These are phyloP conservation scores for Drosophila meridionalis DNA, from an alignment of 2,888 invertebrate species.

Conservation along the genomic window DNA sequence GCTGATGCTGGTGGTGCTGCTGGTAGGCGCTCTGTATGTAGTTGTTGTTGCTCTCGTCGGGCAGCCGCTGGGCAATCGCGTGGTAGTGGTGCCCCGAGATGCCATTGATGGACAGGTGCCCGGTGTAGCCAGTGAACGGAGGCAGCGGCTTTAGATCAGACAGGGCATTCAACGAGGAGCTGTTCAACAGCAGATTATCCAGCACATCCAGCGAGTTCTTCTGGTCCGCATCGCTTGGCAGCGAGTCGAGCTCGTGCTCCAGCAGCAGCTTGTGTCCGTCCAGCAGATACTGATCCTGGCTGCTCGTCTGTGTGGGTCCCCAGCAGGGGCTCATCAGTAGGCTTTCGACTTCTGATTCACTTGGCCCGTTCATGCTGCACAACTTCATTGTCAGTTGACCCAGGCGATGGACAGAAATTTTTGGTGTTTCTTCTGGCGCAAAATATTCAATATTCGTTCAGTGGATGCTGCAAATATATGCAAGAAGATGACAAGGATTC, in stretches of 20 bases:
- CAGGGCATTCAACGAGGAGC: constrained; percentile 87
- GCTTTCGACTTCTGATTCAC: constrained; percentile 88
- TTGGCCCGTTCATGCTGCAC: constrained; percentile 86
- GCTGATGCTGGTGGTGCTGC: constrained; percentile 55
- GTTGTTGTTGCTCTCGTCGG: constrained; percentile 91
- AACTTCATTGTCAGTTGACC: constrained; percentile 87
- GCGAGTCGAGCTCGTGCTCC: constrained; percentile 87
- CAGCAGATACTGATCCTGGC: constrained; percentile 86
- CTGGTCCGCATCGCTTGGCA: constrained; percentile 85
- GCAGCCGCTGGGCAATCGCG: constrained; percentile 91
- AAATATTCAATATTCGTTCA: constrained; percentile 10
- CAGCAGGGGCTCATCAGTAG: constrained; percentile 90
- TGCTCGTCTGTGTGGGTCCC: constrained; percentile 86
- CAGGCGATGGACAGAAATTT: constrained; percentile 55
- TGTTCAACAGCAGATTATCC: constrained; percentile 88
- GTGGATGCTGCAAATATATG: constrained; percentile 32
- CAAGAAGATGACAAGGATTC: not conserved
- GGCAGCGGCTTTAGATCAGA: constrained; percentile 94
- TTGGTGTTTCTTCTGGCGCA: constrained; percentile 11
- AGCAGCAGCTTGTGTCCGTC: constrained; percentile 87
- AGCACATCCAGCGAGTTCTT: constrained; percentile 88
- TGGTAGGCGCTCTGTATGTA: constrained; percentile 88
- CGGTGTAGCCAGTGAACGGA: constrained; percentile 94
- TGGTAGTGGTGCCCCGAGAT: constrained; percentile 95
- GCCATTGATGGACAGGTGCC: constrained; percentile 94